A percentile compares a stretch with the other conserved stretches of the same genome.
Evolutionary conservation across 2,797 vertebrate species (phyloP).

Genomic region (Natrix natrix): DNA sequence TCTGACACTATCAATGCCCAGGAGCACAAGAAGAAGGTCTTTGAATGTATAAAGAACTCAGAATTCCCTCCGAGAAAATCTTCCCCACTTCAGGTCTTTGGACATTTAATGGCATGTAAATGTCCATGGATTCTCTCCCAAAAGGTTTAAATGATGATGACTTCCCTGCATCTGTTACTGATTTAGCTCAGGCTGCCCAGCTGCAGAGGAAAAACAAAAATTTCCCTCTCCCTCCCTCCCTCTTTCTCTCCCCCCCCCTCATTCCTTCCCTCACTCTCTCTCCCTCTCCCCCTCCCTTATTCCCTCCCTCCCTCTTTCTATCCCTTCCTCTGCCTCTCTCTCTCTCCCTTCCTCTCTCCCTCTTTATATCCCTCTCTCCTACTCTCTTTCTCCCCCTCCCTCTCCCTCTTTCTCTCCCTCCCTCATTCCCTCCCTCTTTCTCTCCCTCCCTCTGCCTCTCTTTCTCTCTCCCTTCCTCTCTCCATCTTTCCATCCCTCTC

Average conservation of each 20-base stretch:
- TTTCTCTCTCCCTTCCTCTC: fast-evolving
- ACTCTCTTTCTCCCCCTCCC: fast-evolving
- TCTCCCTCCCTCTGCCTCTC: too few species aligned
- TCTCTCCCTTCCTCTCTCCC: too few species aligned
- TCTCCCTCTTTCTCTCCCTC: fast-evolving
- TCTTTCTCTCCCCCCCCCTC: too few species aligned
- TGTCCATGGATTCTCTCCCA: background rate
- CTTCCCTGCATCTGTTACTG: background rate
- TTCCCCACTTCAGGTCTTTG: background rate
- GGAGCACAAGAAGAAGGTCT: background rate
- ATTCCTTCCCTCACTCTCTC: too few species aligned
- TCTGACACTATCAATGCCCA: background rate
- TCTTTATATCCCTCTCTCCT: fast-evolving
- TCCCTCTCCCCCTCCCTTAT: fast-evolving
- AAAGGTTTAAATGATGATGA: background rate
- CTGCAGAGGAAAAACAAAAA: background rate
- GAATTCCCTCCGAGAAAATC: background rate
- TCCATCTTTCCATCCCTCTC: too few species aligned
- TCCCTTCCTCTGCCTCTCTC: too few species aligned
- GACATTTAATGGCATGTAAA: background rate
- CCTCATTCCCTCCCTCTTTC: too few species aligned
- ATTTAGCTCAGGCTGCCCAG: background rate
- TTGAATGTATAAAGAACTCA: background rate
- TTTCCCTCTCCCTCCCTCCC: background rate
- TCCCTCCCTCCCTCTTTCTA: too few species aligned